Evolutionary conservation across 1,140 invertebrate genomes (phyloP), one percentile per base, ranked within the genome.

Genomic region (Orchesella cincta): DNA sequence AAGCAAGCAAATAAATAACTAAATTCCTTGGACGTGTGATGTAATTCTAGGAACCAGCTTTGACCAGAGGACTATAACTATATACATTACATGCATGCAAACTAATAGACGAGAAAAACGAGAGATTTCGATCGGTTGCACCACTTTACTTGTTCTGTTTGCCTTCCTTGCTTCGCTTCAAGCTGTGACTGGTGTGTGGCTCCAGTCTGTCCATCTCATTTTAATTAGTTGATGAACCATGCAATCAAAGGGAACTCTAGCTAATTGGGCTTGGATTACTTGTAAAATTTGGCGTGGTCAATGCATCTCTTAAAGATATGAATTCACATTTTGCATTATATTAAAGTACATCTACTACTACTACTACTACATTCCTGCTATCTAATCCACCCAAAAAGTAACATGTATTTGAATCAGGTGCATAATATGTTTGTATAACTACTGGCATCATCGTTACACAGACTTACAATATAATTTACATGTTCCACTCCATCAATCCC

Each of bases 41-140:
- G 62, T 67, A 67, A 67, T 67, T 67, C 62, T 67, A 67, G 62
- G 62, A 67, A 67, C 62, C 62, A 67, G 62, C 29, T 67, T 67
- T 33, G 28, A 67, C 62, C 62, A 23, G 62, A 67, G 62, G 62
- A 67, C 5, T 67, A 67, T 31, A 46, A 8, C 39, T 67, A 67
- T 67, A 14, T 16, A 26, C 23, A 57, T 57, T 57, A 46, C 39
- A 46, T 46, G 39, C 39, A 46, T 46, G 18, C 39, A 46, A 8
- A 46, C 39, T 46, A 18, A 18, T 46, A 12, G n/a, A n/a, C n/a
- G n/a, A n/a, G n/a, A 8, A 46, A 46, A 46, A 20, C 39, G 39
- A 46, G 39, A 46, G 39, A 46, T 20, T 57, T 57, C 52, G 52
- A 57, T 57, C 52, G 23, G 8, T 57, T 57, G 52, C 62, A 33